phyloP scores from a whole-genome alignment of 2,113 vertebrate species.

The Melierax canorus region DNA sequence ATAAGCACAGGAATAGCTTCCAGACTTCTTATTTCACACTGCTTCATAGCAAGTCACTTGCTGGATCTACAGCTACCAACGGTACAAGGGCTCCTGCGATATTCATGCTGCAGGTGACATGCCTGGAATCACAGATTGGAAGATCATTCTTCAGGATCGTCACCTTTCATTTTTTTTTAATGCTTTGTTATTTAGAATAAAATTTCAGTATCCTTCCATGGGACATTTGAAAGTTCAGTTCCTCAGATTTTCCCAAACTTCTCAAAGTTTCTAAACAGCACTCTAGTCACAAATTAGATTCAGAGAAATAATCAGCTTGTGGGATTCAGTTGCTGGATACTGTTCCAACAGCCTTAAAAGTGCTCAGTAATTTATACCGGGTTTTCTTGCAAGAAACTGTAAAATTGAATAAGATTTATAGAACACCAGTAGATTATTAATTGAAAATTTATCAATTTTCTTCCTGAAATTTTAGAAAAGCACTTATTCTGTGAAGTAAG shows the following conservation, averaged over 20 bases:
- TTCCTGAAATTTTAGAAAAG: neutral
- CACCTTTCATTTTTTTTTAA: neutral
- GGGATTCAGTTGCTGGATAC: neutral
- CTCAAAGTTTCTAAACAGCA: neutral
- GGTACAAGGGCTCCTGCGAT: fast-evolving
- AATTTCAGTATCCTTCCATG: neutral
- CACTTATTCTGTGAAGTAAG: neutral
- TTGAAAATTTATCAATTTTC: neutral
- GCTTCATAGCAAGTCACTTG: neutral
- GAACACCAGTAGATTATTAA: neutral
- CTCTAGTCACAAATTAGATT: neutral
- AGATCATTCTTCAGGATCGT: neutral
- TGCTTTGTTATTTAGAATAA: neutral
- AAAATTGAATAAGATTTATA: neutral
- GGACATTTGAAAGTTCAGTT: neutral
- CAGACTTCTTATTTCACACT: neutral
- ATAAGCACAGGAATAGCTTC: neutral
- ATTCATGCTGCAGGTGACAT: neutral
- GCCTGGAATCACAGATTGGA: neutral
- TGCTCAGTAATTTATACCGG: neutral
- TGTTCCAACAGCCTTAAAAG: neutral
- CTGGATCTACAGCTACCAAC: neutral
- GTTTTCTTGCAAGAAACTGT: neutral
- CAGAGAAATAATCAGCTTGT: neutral
- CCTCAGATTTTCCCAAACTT: neutral